Conservation (phyloP, 2,888 invertebrate genomes). For the Hipparchia sbordonii region DNA sequence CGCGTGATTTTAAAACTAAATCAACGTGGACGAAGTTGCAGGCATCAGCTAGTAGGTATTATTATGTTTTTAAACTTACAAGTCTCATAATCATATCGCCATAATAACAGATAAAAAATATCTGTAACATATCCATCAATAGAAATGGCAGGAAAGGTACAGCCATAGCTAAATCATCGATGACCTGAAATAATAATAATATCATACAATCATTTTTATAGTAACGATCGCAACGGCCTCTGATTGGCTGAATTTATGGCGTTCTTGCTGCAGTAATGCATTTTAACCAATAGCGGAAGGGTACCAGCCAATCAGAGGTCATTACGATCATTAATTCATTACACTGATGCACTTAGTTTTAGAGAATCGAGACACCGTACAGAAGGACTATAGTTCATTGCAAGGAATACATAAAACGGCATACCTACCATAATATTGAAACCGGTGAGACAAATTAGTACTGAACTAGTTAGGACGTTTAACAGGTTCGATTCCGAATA, state of each 20-base stretch:
- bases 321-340: neutral
- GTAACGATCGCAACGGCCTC: too few species aligned
- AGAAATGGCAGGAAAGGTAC: slow-evolving; percentile 55
- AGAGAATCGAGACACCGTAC: too few species aligned
- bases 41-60: too few species aligned
- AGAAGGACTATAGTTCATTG: neutral
- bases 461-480: slow-evolving; percentile 56
- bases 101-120: slow-evolving; percentile 60
- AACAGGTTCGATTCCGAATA: slow-evolving; percentile 57
- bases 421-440: slow-evolving; percentile 64
- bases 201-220: neutral
- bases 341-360: too few species aligned
- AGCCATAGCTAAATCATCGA: slow-evolving; percentile 49
- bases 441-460: slow-evolving; percentile 60
- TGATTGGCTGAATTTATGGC: too few species aligned
- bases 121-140: slow-evolving; percentile 53
- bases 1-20: too few species aligned
- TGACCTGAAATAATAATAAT: slow-evolving; percentile 47
- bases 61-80: slow-evolving; percentile 47
- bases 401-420: slow-evolving; percentile 5
- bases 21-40: too few species aligned
- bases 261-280: too few species aligned
- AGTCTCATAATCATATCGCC: slow-evolving; percentile 57
- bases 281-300: too few species aligned
- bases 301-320: neutral